phyloP scores from a whole-genome alignment of 2,888 invertebrate species.

The Harmothoe impar region DNA sequence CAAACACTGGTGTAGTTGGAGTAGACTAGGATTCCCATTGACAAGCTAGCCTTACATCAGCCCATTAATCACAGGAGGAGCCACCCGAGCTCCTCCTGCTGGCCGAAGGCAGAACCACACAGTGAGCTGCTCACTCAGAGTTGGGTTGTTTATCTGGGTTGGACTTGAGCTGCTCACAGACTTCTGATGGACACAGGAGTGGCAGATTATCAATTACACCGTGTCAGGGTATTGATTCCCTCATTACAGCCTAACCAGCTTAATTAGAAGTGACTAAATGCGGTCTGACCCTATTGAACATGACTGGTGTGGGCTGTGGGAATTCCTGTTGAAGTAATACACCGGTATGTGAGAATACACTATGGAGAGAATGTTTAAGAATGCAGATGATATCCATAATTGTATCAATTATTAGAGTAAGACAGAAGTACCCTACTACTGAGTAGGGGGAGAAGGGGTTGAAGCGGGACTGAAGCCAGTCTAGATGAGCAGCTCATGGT shows the following conservation, averaged over 20 bases:
- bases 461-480: too few relatives aligned
- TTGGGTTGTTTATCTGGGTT: too few relatives aligned
- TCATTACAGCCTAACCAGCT: slow-evolving; percentile 45
- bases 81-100: neutral
- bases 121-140: neutral
- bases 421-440: too few relatives aligned
- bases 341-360: too few relatives aligned
- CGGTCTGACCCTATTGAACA: neutral
- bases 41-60: slow-evolving; percentile 56
- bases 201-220: slow-evolving; percentile 31
- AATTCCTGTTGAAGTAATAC: too few relatives aligned
- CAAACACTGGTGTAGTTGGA: slow-evolving; percentile 50
- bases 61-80: slow-evolving; percentile 62
- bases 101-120: neutral
- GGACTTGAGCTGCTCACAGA: neutral
- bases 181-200: neutral
- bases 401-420: too few relatives aligned
- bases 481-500: slow-evolving; percentile 37
- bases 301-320: too few relatives aligned
- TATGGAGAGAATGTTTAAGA: too few relatives aligned
- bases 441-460: too few relatives aligned
- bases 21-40: slow-evolving; percentile 55
- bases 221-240: slow-evolving; percentile 40
- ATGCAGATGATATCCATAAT: too few relatives aligned
- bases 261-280: slow-evolving; percentile 1